These are phyloP conservation scores for Drosophila miranda DNA, from an alignment of 1,140 invertebrate species.

Conservation along the genomic window DNA sequence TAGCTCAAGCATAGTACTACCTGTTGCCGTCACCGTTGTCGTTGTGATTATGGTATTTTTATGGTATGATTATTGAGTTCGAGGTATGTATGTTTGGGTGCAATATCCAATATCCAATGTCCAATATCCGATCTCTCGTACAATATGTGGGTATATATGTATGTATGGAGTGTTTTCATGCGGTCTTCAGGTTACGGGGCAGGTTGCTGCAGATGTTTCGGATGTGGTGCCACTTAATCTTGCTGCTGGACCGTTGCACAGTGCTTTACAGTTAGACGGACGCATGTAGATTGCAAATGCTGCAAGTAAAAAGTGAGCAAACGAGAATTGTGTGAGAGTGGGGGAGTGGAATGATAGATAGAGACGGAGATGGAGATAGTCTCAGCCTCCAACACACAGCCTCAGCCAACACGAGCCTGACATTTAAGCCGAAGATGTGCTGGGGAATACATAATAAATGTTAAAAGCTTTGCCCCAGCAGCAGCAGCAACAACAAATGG, in stretches of 20 bases:
- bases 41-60: slow-evolving; percentile 44
- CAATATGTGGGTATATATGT: no score
- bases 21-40: slow-evolving; percentile 19
- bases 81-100: slow-evolving; percentile 24
- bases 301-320: slow-evolving; percentile 45
- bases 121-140: no score
- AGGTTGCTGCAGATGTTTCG: slow-evolving; percentile 12
- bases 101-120: slow-evolving; percentile 45
- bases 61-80: no score
- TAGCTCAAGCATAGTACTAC: slow-evolving; percentile 37
- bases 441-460: slow-evolving; percentile 52
- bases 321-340: slow-evolving; percentile 7
- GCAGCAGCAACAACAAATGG: slow-evolving; percentile 6
- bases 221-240: slow-evolving; percentile 47
- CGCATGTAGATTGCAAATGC: slow-evolving; percentile 57
- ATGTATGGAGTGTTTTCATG: neutral
- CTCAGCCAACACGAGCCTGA: slow-evolving; percentile 59
- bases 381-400: slow-evolving; percentile 6
- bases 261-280: slow-evolving; percentile 68
- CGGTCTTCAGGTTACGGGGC: slow-evolving; percentile 54
- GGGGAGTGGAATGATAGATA: neutral
- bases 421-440: slow-evolving; percentile 63
- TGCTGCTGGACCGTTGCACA: slow-evolving; percentile 62
- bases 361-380: no score
- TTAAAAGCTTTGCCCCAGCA: slow-evolving; percentile 57